Percentiles rank a stretch among this genome's conserved stretches.
Evolutionary conservation across 2,797 vertebrate species (phyloP).

Genomic region (Myotis pilosus): DNA sequence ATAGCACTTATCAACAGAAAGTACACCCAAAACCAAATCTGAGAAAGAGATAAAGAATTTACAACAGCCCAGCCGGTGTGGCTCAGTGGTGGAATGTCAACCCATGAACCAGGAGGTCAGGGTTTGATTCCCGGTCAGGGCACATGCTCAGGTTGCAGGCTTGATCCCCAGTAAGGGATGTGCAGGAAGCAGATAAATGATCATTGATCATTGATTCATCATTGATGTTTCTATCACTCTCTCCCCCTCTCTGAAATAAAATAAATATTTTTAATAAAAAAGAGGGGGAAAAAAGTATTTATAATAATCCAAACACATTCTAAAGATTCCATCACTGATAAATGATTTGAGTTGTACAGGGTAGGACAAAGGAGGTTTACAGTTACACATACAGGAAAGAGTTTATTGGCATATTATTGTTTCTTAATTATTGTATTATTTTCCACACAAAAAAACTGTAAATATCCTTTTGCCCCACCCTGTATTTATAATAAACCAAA

Average conservation of each 20-base stretch:
- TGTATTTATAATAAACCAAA: constrained; percentile 25
- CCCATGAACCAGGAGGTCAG: too few species aligned
- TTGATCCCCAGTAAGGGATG: too few species aligned
- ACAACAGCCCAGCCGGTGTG: background rate
- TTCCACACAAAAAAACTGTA: background rate
- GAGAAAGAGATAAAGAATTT: constrained; percentile 7
- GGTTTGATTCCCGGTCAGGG: too few species aligned
- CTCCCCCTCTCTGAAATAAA: too few species aligned
- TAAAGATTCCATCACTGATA: background rate
- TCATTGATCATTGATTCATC: too few species aligned
- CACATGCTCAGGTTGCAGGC: too few species aligned
- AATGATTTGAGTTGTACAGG: background rate
- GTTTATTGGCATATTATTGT: background rate
- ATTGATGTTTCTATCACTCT: too few species aligned
- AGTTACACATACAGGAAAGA: background rate
- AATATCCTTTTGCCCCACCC: background rate
- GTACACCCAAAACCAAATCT: background rate
- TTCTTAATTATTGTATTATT: background rate
- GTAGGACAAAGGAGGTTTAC: background rate
- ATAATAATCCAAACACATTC: background rate
- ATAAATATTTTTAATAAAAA: too few species aligned
- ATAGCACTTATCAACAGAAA: constrained; percentile 13
- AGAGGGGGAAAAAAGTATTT: background rate
- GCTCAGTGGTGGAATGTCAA: too few species aligned
- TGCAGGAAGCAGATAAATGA: too few species aligned